Base-by-base conservation (phyloP, 2,113 vertebrate species). In the Hippocampus barbouri region DNA sequence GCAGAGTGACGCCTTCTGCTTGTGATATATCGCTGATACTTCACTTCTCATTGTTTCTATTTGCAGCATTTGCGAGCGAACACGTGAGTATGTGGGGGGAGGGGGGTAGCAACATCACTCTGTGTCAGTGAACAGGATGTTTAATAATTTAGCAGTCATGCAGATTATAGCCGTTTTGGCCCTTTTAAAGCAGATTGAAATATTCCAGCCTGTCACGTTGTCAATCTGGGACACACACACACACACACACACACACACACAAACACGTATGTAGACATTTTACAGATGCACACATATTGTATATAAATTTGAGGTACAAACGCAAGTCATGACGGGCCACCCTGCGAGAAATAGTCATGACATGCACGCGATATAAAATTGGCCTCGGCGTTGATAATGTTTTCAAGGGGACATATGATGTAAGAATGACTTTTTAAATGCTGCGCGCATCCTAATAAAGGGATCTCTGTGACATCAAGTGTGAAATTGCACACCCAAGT, bases 181-280 rank as follows among this genome's bases (percentile, higher is more conserved):
- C 78, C 78, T 68, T 71, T 85, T 82, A 85, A 83, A 86, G 82
- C 83, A 86, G 87, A 87, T 89, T 87, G 86, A 74, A 82, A 69
- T 62, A 67, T 68, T 83, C 65, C 73, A 77, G 82, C 68, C 78
- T 81, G 74, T 66, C 86, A 77, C 75, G 72, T 82, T 76, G 76
- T 71, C 72, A 73, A 73, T 76, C 77, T 77, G 72, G 63, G 66
- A 38, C 63, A 74, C 72, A 67, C 77, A 73, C 27, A 23, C 43
- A 72, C 70, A 69, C 51, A 67, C 51, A 21, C 20, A 3, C 25
- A 25, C 25, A 25, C 25, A 25, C 25, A 25, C 25, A 25, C 25
- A 25, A 25, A 25, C 25, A 25, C 18, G 18, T 18, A 20, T 47
- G 75, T 0, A 43, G 71, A 80, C 73, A 72, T 79, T 80, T 2